Base-by-base conservation (phyloP, 1,140 invertebrate species). In the Drosophila virilis region DNA sequence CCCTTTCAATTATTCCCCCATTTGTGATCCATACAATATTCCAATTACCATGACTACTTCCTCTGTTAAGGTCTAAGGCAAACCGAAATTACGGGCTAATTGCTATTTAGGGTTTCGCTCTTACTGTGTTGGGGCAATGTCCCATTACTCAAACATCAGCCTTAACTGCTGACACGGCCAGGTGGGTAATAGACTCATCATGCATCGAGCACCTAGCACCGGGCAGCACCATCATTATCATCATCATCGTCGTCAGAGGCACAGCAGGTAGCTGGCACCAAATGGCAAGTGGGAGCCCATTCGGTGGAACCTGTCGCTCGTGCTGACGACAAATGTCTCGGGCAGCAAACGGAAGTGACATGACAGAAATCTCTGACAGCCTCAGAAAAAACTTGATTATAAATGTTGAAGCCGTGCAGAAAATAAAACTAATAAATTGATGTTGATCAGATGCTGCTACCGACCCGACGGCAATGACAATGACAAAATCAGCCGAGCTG, bases 361-460 rank as follows among this genome's bases (percentile, higher is more conserved):
- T 69, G 66, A 68, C 79, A 79, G 50, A 88, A 88, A 83, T 86
- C 65, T 13, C 42, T 59, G 52, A 50, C 72, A 61, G 48, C 55
- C 32, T 50, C 13, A 66, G 55, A 66, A 43, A 78, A 70, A 67
- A 78, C 67, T 88, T 79, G 72, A 82, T 88, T 88, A 82, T 79
- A 74, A 77, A 88, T 76, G 78, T 65, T 68, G 82, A 66, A 67
- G 64, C 78, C 67, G 67, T 74, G 71, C 68, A 79, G 75, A 74
- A 86, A 86, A 83, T 83, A 88, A 88, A 89, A 89, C 83, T 89
- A 89, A 88, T 80, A 88, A 83, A 83, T 89, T 65, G 74, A 74
- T 70, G 77, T 80, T 80, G 83, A 88, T 88, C 79, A 72, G 61
- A 68, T 50, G 46, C 57, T 50, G 68, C 48, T 58, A 48, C 35